phyloP scores from a whole-genome alignment of 2,797 vertebrate species.

The Megalops cyprinoides region DNA sequence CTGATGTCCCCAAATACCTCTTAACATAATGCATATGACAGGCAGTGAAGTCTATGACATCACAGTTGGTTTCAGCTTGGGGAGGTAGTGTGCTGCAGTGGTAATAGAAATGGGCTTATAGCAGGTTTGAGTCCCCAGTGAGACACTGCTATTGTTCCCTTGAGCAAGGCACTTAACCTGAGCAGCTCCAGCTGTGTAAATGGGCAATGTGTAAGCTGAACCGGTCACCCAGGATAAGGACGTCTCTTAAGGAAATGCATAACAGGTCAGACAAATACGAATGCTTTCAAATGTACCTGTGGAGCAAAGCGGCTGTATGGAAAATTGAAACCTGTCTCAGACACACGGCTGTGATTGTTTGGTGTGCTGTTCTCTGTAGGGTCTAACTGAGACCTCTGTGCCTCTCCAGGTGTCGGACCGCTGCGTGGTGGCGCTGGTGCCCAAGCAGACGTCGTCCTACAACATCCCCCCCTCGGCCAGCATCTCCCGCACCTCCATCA shows the following conservation, averaged over 20 bases:
- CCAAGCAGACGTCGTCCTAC: conserved; percentile 98
- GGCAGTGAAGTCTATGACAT: background rate
- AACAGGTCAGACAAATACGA: background rate
- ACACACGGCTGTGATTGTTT: background rate
- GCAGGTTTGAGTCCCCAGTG: background rate
- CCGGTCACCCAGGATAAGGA: background rate
- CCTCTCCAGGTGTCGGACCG: conserved; percentile 89
- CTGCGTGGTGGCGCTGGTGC: conserved; percentile 92
- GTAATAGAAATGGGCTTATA: no score
- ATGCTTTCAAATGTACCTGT: background rate
- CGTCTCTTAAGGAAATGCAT: background rate
- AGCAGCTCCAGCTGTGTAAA: no score
- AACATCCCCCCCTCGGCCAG: conserved; percentile 95
- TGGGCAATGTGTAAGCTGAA: background rate
- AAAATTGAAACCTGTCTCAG: background rate
- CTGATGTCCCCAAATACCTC: background rate
- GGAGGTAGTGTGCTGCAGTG: no score
- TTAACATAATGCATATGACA: background rate
- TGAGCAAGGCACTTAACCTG: background rate
- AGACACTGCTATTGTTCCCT: background rate
- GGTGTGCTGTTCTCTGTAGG: background rate
- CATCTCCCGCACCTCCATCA: conserved; percentile 94
- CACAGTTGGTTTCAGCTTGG: background rate
- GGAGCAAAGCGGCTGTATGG: background rate
- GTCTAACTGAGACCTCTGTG: background rate